Conservation (phyloP, 2,113 vertebrate species). For the Chloebia gouldiae region DNA sequence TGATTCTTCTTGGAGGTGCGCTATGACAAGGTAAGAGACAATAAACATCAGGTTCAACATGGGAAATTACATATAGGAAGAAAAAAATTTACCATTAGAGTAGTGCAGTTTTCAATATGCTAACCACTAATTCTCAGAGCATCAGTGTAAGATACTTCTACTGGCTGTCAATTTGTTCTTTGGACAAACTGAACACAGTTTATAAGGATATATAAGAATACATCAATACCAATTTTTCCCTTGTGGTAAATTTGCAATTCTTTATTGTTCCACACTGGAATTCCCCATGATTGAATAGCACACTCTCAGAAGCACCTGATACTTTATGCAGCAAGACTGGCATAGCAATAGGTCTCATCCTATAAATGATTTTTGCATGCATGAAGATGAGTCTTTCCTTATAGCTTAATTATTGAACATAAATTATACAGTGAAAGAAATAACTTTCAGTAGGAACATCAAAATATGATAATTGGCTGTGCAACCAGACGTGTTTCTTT, state of each 20-base stretch:
- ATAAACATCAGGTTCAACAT: neutral
- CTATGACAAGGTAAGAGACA: neutral
- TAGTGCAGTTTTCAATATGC: neutral
- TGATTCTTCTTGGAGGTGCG: neutral
- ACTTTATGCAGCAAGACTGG: neutral
- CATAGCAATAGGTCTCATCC: neutral
- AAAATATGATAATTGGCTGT: constrained; percentile 26
- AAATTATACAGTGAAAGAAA: constrained; percentile 19
- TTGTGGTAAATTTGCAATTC: neutral
- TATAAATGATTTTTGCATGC: neutral
- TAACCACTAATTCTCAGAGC: neutral
- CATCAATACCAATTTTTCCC: neutral
- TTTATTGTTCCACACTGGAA: neutral
- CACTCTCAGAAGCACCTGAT: neutral
- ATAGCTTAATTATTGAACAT: neutral
- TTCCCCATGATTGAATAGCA: neutral
- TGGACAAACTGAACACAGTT: neutral
- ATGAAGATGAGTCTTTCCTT: neutral
- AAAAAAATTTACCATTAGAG: neutral
- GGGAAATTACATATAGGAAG: neutral
- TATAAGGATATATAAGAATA: neutral
- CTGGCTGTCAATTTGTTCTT: neutral
- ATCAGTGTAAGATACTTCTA: neutral
- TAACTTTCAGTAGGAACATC: neutral
- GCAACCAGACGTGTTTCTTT: constrained; percentile 27